phyloP scores from a whole-genome alignment of 1,140 invertebrate genomes.

The Apis florea region DNA sequence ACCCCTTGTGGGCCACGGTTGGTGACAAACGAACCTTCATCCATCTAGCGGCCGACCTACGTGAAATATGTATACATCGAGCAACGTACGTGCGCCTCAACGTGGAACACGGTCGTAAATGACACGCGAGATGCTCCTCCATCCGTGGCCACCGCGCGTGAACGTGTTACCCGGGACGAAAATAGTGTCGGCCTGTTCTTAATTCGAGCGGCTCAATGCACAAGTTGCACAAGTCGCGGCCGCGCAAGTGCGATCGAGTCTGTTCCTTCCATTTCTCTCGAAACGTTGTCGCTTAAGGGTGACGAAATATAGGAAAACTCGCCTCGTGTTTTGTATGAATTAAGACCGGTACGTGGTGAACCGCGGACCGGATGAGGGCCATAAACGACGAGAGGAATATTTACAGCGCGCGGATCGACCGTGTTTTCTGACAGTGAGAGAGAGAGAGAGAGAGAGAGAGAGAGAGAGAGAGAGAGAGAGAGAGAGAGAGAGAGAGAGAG shows the following conservation, averaged over 20 bases:
- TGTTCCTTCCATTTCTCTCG: not conserved
- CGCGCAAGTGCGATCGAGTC: not conserved
- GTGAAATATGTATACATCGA: not conserved
- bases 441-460: no score
- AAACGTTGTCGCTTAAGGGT: not conserved
- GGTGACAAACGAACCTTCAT: constrained; percentile 30
- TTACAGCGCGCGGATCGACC: constrained; percentile 2
- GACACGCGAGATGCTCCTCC: constrained; percentile 7
- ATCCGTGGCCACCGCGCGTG: not conserved
- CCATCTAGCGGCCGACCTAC: not conserved
- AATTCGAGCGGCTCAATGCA: not conserved
- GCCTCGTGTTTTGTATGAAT: not conserved
- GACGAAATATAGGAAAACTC: not conserved
- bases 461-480: no score
- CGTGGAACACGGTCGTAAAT: constrained; percentile 30
- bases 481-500: no score
- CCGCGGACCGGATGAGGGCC: not conserved
- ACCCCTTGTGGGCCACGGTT: not conserved
- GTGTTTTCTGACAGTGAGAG: not conserved
- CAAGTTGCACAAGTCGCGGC: not conserved
- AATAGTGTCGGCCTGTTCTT: constrained; percentile 18
- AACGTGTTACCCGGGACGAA: not conserved
- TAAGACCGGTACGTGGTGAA: not conserved
- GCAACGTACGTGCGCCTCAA: not conserved
- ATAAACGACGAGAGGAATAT: constrained; percentile 26